Percentiles rank a stretch among this genome's conserved stretches.
Evolutionary conservation across 2,113 vertebrate genomes (phyloP).

Genomic region (Sorex fumeus): DNA sequence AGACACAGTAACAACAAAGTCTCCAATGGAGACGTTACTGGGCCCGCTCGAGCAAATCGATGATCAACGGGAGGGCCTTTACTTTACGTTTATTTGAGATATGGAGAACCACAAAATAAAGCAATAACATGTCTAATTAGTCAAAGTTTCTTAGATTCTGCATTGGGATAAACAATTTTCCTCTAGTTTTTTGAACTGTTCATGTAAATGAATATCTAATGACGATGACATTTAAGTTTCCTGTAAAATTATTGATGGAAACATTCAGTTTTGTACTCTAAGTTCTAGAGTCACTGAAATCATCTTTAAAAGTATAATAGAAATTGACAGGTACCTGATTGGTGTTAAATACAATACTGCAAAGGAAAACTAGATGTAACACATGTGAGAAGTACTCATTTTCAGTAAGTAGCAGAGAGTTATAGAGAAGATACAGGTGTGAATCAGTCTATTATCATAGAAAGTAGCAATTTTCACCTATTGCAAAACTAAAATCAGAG

Average conservation of each 20-base stretch:
- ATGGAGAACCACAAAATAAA: not conserved
- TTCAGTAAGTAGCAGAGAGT: slow-evolving; percentile 56
- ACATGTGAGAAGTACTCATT: slow-evolving; percentile 65
- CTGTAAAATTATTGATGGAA: not conserved
- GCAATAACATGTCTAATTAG: not conserved
- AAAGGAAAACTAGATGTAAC: slow-evolving; percentile 36
- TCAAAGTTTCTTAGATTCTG: not conserved
- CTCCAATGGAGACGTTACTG: too few relatives aligned
- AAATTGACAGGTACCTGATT: slow-evolving; percentile 53
- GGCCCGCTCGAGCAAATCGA: too few relatives aligned
- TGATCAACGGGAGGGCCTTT: too few relatives aligned
- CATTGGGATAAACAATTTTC: not conserved
- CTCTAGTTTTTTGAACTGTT: not conserved
- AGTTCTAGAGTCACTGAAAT: not conserved
- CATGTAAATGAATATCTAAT: not conserved
- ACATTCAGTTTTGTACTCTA: not conserved
- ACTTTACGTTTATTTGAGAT: too few relatives aligned
- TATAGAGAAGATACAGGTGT: slow-evolving; percentile 58
- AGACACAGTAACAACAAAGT: too few relatives aligned
- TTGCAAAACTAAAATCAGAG: slow-evolving; percentile 54
- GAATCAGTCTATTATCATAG: slow-evolving; percentile 73
- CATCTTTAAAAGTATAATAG: not conserved
- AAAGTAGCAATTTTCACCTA: slow-evolving; percentile 72
- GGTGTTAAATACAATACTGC: slow-evolving; percentile 56
- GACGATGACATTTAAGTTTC: not conserved